Conservation (phyloP, 2,888 invertebrate genomes). For the Scaptomyza reducta region DNA sequence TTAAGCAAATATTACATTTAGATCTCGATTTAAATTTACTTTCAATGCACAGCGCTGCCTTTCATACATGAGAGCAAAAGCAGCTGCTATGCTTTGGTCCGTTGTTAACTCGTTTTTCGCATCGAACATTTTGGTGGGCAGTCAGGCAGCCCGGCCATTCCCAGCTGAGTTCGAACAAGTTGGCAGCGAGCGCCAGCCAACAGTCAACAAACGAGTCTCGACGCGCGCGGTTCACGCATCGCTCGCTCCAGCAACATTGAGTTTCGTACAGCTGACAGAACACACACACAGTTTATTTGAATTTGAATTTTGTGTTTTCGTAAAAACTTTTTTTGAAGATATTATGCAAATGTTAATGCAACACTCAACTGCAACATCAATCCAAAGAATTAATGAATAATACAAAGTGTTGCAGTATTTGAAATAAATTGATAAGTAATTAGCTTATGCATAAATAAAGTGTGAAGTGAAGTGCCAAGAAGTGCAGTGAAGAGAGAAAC, state of each 20-base stretch:
- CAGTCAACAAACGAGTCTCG: slow-evolving; percentile 66
- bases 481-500: slow-evolving; percentile 5
- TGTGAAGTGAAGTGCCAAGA: slow-evolving; percentile 12
- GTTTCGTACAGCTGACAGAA: slow-evolving; percentile 15
- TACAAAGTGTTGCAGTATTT: slow-evolving; percentile 3
- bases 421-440: slow-evolving; percentile 8
- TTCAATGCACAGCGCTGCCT: slow-evolving; percentile 23
- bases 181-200: slow-evolving; percentile 40
- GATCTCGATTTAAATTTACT: slow-evolving; percentile 28
- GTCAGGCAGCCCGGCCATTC: slow-evolving; percentile 18
- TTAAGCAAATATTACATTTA: slow-evolving; percentile 15
- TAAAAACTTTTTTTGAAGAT: slow-evolving; percentile 26
- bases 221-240: slow-evolving; percentile 57
- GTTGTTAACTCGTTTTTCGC: slow-evolving; percentile 37
- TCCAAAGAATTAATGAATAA: slow-evolving; percentile 6
- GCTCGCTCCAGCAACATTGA: slow-evolving; percentile 31
- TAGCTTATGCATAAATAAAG: slow-evolving; percentile 9
- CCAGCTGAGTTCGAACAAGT: slow-evolving; percentile 50
- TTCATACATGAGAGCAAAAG: not conserved
- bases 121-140: slow-evolving; percentile 16
- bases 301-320: slow-evolving; percentile 11
- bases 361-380: not conserved
- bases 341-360: slow-evolving; percentile 24
- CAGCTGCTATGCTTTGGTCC: slow-evolving; percentile 20
- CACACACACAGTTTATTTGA: slow-evolving; percentile 16